Evolutionary conservation across 2,113 vertebrate species (phyloP).

Genomic region (Rhinogobius similis): DNA sequence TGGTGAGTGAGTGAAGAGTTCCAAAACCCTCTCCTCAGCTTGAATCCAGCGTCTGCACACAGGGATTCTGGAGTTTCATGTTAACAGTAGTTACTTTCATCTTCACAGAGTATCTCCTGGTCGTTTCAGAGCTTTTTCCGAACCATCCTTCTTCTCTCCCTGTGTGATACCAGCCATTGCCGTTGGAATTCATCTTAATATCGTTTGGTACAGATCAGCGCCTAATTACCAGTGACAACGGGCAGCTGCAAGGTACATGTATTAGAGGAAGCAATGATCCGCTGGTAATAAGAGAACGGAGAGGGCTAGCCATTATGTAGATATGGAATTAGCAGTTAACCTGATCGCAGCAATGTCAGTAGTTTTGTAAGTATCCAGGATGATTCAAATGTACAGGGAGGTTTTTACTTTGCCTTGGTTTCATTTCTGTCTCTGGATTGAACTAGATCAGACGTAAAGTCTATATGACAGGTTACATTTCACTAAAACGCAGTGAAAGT

Average conservation of each 20-base stretch:
- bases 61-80: no score
- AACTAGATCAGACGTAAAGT: no score
- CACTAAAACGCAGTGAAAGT: no score
- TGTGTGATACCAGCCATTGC: slow-evolving; percentile 47
- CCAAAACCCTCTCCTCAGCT: no score
- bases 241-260: slow-evolving; percentile 65
- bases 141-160: slow-evolving; percentile 34
- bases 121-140: slow-evolving; percentile 40
- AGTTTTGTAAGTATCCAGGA: background rate
- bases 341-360: slow-evolving; percentile 43
- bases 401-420: no score
- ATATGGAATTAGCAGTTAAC: slow-evolving; percentile 49
- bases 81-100: slow-evolving; percentile 5
- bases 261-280: slow-evolving; percentile 73
- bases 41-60: no score
- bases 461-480: no score
- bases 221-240: slow-evolving; percentile 71
- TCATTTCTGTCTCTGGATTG: background rate
- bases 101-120: slow-evolving; percentile 30
- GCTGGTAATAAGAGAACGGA: slow-evolving; percentile 59
- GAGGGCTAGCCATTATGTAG: slow-evolving; percentile 50
- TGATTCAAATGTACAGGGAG: slow-evolving; percentile 14
- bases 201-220: slow-evolving; percentile 65
- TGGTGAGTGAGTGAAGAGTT: no score
- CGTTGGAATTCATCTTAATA: slow-evolving; percentile 68